Evolutionary conservation across 2,888 invertebrate species (phyloP).

Genomic region (Eustalomyia histrio): DNA sequence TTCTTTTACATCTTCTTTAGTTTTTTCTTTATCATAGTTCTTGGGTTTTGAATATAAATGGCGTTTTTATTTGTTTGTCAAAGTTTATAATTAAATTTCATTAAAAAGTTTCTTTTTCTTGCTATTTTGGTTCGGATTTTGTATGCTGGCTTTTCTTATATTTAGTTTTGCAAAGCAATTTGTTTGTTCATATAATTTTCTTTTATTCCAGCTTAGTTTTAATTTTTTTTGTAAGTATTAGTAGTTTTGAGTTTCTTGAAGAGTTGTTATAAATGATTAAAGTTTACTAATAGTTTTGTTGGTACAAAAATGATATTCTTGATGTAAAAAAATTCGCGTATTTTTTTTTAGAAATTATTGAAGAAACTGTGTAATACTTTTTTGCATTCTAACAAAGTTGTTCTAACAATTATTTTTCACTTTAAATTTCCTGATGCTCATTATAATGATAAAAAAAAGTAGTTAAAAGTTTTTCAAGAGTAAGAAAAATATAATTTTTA

Average conservation of each 20-base stretch:
- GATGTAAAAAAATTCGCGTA: conserved; percentile 40
- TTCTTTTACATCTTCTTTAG: neutral
- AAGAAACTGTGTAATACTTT: neutral
- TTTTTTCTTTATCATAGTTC: neutral
- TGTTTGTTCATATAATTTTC: conserved; percentile 53
- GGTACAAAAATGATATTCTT: conserved; percentile 47
- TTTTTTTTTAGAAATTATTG: conserved; percentile 39
- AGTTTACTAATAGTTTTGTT: conserved; percentile 63
- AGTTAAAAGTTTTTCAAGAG: neutral
- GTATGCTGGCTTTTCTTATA: neutral
- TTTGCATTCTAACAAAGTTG: conserved; percentile 58
- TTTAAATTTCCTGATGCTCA: neutral
- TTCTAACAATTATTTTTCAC: conserved; percentile 36
- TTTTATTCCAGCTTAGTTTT: neutral
- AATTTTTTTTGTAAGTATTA: conserved; percentile 36
- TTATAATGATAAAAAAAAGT: neutral
- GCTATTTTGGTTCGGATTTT: neutral
- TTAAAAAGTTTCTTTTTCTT: conserved; percentile 58
- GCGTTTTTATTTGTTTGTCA: conserved; percentile 63
- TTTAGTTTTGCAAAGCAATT: conserved; percentile 57
- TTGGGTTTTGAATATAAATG: conserved; percentile 58
- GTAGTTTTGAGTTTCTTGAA: conserved; percentile 26
- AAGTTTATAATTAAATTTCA: conserved; percentile 66
- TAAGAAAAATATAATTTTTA: neutral
- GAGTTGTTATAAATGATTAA: conserved; percentile 62